These are phyloP conservation scores for Microcebus lehilahytsara DNA, from an alignment of 2,113 vertebrate species.

Conservation along the genomic window DNA sequence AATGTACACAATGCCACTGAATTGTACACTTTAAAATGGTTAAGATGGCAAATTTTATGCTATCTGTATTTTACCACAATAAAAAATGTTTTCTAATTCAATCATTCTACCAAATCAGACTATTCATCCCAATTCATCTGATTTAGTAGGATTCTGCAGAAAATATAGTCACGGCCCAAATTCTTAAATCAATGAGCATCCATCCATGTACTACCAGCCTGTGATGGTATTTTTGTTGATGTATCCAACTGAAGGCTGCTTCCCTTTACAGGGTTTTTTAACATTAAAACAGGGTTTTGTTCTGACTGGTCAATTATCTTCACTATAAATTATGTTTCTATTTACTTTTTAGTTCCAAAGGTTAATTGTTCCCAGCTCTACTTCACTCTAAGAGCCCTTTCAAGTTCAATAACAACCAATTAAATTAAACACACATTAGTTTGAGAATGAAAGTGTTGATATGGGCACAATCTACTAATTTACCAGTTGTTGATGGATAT, in stretches of 20 bases:
- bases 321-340: slow-evolving; percentile 30
- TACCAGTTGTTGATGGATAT: not conserved
- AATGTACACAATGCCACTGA: no score
- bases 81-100: slow-evolving; percentile 21
- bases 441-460: slow-evolving; percentile 14
- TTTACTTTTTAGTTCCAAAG: slow-evolving; percentile 34
- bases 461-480: not conserved
- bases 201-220: not conserved
- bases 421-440: not conserved
- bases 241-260: not conserved
- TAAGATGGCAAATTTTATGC: not conserved
- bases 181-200: not conserved
- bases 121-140: not conserved
- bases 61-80: not conserved
- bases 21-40: no score
- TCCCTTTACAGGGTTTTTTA: not conserved
- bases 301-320: not conserved
- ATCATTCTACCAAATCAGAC: not conserved
- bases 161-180: not conserved
- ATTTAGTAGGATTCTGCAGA: slow-evolving; percentile 20
- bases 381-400: not conserved
- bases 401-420: slow-evolving; percentile 18
- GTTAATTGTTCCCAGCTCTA: slow-evolving; percentile 12
- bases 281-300: not conserved
- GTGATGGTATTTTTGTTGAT: not conserved